Base-by-base conservation (phyloP, 2,113 vertebrate species). In the Sinocyclocheilus anshuiensis region DNA sequence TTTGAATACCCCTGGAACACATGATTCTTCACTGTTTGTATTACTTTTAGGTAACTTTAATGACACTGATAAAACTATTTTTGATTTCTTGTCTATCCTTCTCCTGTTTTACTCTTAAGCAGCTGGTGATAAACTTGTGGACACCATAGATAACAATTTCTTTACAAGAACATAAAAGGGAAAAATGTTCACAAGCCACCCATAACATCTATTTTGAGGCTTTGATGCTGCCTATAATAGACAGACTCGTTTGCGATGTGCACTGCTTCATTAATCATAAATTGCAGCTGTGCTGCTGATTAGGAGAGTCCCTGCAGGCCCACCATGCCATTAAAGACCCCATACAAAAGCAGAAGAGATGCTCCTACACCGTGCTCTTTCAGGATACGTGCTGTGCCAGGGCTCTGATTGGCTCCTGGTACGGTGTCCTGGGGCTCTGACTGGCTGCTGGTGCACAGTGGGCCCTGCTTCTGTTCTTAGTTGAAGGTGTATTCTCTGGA, bases 231-330 rank as follows among this genome's bases (percentile, higher is more conserved):
- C 26, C 69, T 50, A 42, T 72, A 63, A 65, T 53, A 74, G 86
- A 36, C 77, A 45, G 65, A 63, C 88, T 88, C 86, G 85, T 89
- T 92, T 77, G 88, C 80, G 77, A 88, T 82, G 80, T 86, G 81
- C 16, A 87, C 12, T 83, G 59, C 10, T 72, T 89, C 88, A 61
- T 85, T 87, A 85, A 89, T 85, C 84, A 87, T 81, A 88, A 86
- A 86, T 36, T 88, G 86, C 81, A 84, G 69, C 78, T 71, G 83
- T 86, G 90, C 84, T 84, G 39, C 87, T 84, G 86, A 92, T 89
- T 90, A 87, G 77, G 20, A 20, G 69, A 82, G 84, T 85, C 65
- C 87, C 86, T 63, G 36, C 74, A 15, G 84, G 87, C 89, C 45
- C 59, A 63, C 86, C 67, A 72, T 65, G 13, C 45, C 71, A 76